These are phyloP conservation scores for Neoitamus cyanurus DNA, from an alignment of 2,888 invertebrate species.

Conservation along the genomic window DNA sequence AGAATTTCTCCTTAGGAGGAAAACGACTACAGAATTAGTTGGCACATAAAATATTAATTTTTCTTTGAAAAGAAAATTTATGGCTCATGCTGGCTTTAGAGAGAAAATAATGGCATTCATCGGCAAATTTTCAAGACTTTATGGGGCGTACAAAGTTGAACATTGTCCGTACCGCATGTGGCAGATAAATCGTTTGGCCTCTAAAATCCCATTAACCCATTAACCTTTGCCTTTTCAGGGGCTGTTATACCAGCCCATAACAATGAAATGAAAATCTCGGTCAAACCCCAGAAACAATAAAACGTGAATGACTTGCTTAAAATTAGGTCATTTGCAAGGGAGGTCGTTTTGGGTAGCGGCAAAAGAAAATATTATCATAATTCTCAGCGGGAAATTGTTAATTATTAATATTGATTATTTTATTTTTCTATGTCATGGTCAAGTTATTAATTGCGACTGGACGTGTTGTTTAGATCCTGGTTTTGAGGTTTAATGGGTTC, in stretches of 20 bases:
- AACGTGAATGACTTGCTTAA: not conserved
- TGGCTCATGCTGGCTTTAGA: not conserved
- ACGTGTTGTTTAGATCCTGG: too few species aligned
- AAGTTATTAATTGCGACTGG: not conserved
- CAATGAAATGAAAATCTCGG: not conserved
- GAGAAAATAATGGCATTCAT: not conserved
- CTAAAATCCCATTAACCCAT: not conserved
- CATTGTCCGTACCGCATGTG: not conserved
- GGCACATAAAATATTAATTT: not conserved
- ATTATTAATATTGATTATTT: not conserved
- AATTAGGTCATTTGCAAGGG: not conserved
- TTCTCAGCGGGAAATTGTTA: not conserved
- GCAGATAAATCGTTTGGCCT: not conserved
- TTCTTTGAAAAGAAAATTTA: not conserved
- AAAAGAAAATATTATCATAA: not conserved
- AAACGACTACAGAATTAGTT: not conserved
- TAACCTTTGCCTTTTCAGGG: not conserved
- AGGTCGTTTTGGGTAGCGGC: not conserved
- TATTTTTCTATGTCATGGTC: not conserved
- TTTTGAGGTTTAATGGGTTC: too few species aligned
- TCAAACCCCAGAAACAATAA: not conserved
- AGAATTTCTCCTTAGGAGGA: not conserved
- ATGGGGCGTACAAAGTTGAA: not conserved
- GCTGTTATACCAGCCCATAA: not conserved
- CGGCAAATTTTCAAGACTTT: not conserved